Conservation (phyloP, 1,140 invertebrate species). For the Branchinecta lynchi region DNA sequence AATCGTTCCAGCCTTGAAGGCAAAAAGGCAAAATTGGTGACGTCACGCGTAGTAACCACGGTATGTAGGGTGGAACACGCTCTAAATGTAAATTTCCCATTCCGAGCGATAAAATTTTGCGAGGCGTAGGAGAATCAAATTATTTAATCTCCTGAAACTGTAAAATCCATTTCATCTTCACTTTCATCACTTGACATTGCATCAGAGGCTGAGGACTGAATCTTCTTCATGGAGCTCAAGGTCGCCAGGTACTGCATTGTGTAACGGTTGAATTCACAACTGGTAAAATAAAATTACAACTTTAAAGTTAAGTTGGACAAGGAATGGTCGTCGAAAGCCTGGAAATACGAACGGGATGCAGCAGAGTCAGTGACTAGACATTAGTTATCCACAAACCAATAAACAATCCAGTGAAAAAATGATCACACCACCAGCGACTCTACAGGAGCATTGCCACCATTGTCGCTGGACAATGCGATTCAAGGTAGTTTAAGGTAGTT, state of each 20-base stretch:
- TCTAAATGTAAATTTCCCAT: no score
- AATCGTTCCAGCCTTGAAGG: no score
- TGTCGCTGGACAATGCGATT: constrained; percentile 1
- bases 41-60: no score
- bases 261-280: constrained; percentile 66
- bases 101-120: no score
- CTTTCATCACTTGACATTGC: constrained; percentile 24
- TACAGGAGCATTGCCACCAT: background rate
- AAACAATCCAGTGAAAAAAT: background rate
- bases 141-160: no score
- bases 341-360: background rate
- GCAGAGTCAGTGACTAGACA: background rate
- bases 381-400: background rate
- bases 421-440: background rate
- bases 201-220: constrained; percentile 24
- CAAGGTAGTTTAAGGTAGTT: no score
- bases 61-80: no score
- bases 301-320: background rate
- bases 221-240: constrained; percentile 35
- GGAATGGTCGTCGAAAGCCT: background rate
- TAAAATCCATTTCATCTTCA: constrained; percentile 28
- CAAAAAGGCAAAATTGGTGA: no score
- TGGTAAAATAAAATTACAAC: constrained; percentile 33
- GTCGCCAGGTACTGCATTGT: constrained; percentile 46
- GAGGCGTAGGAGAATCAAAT: no score